A percentile compares a stretch with the other conserved stretches of the same genome.
phyloP scores from a whole-genome alignment of 2,888 invertebrate genomes.

The Cecidostiba fungosa region DNA sequence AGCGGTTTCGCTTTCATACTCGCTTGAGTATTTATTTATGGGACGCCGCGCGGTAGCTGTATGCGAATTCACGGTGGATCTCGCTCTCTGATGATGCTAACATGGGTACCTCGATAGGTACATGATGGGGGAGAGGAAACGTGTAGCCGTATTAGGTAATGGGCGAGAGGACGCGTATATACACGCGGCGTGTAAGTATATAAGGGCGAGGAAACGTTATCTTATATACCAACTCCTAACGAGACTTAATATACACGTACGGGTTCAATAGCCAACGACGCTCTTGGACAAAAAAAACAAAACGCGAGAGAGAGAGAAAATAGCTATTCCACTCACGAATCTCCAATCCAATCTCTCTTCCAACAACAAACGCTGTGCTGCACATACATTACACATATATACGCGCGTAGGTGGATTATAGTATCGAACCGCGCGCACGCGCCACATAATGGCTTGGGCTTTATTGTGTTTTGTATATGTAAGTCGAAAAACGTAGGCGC shows the following conservation, averaged over 20 bases:
- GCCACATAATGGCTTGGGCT: neutral
- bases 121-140: neutral
- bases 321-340: conserved; percentile 54
- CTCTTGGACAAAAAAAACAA: neutral
- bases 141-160: neutral
- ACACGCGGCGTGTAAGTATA: neutral
- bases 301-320: conserved; percentile 21
- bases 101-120: too few species aligned
- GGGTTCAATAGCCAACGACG: conserved; percentile 46
- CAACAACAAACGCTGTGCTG: neutral
- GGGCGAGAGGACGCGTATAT: neutral
- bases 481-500: conserved; percentile 4
- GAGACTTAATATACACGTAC: conserved; percentile 22
- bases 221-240: conserved; percentile 16
- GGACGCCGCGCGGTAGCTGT: neutral
- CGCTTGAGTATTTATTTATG: neutral
- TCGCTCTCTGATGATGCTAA: too few species aligned
- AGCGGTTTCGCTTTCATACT: neutral
- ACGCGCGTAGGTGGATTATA: neutral
- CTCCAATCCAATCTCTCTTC: conserved; percentile 23
- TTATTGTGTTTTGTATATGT: neutral
- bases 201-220: neutral
- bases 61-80: neutral
- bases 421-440: neutral
- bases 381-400: neutral